Evolutionary conservation across 2,888 invertebrate species (phyloP).

Genomic region (Nasonia oneida): DNA sequence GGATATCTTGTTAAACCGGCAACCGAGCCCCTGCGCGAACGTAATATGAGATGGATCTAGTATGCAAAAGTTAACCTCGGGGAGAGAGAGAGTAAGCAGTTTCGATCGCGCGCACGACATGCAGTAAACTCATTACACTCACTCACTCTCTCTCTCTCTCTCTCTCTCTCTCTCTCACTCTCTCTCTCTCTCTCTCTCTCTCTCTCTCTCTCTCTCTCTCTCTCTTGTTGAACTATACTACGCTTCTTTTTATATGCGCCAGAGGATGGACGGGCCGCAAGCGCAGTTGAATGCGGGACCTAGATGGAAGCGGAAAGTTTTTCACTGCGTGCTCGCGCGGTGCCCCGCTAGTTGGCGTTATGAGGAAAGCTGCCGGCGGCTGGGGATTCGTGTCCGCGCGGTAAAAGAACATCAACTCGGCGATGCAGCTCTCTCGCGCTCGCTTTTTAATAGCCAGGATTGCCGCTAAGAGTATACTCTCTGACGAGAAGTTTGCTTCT

Average conservation of each 20-base stretch:
- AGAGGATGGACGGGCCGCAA: neutral
- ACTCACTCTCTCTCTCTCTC: neutral
- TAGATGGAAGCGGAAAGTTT: neutral
- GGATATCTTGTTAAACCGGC: constrained; percentile 45
- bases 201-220: neutral
- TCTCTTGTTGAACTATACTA: constrained; percentile 18
- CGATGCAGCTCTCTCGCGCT: neutral
- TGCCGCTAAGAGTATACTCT: neutral
- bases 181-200: no score
- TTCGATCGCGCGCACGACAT: constrained; percentile 26
- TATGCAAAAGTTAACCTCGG: constrained; percentile 32
- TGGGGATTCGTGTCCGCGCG: constrained; percentile 8
- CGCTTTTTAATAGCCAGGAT: constrained; percentile 32
- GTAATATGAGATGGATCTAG: constrained; percentile 48
- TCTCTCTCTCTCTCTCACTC: no score
- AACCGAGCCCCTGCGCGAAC: constrained; percentile 23
- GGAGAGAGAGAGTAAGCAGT: neutral
- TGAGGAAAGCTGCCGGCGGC: neutral
- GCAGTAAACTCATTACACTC: constrained; percentile 41
- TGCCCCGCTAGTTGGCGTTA: constrained; percentile 32
- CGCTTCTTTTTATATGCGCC: constrained; percentile 27
- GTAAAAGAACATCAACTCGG: constrained; percentile 17
- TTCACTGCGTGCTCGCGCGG: neutral
- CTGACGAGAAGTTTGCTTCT: no score
- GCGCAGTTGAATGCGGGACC: neutral